Evolutionary conservation across 2,797 vertebrate species (phyloP), one percentile per base, ranked within the genome.

Genomic region (Oreochromis grahami): DNA sequence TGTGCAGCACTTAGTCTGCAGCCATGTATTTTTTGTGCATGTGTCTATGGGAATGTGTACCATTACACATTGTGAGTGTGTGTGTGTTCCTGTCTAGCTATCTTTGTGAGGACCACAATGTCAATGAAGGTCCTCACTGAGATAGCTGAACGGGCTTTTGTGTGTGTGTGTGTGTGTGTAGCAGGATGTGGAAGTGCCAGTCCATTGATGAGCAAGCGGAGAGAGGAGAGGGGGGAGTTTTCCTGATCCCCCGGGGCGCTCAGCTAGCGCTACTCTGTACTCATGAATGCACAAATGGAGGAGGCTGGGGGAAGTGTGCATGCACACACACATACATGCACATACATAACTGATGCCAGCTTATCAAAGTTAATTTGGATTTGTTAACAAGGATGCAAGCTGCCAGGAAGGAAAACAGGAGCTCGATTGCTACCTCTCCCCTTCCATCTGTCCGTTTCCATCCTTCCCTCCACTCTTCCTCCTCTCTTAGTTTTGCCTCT

Each of bases 161-260:
- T 51, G 72, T 60, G 53, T 21, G 52, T 51, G 24, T 24, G 24
- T 24, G 24, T 24, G 24, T 24, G 76, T 86, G 32, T 17, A 58
- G 82, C 81, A 91, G 86, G 84, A 86, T 85, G 89, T 87, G 91
- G 89, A 76, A 87, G 93, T 91, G 89, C 87, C 91, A 41, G 41
- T 84, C 88, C 89, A 96, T 94, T 95, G 94, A 96, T 94, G 93
- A 94, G 89, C 80, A 83, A 86, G 86, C 91, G 58, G 89, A 89
- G 82, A 87, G 83, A 90, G 90, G 74, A 85, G 79, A 87, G 34
- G 24, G 53, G 14, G 53, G 24, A 86, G 88, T 92, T 90, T 91
- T 88, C 87, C 91, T 92, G 91, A 90, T 93, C 91, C 92, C 93
- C 91, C 3, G 56, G 87, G 92, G 91, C 65, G 81, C 92, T 82